Evolutionary conservation across 1,140 invertebrate species (phyloP), one percentile per base, ranked within the genome.

Genomic region (Coenobita brevimanus): DNA sequence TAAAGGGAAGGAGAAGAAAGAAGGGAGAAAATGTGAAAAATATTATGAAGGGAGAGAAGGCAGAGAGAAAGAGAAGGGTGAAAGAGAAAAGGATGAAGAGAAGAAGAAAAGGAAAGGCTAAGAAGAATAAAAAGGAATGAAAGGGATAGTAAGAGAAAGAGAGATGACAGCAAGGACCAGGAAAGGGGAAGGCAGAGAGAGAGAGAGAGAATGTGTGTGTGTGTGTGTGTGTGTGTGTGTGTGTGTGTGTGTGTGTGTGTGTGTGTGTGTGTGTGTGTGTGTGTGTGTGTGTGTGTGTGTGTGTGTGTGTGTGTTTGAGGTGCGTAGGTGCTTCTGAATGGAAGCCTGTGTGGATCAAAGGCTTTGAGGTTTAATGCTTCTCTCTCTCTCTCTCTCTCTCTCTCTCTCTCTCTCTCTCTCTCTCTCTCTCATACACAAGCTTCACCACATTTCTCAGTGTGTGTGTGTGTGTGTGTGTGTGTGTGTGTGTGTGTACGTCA

Each of bases 361-460:
- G 30, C 13, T 33, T 33, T 4, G 24, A 21, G 1, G 17, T 3
- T 73, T 6, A 73, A 3, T 0, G 17, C n/a, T 13, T 71, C 13
- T 4, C 69, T 4, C 69, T 4, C 69, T 71, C 69, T 71, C 69
- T 71, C 69, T 71, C 69, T 71, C 69, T 69, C 64, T 69, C 64
- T 69, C 64, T 69, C 64, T 79, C 38, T 79, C 38, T 46, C 43
- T 50, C 46, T 57, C 76, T 79, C 76, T 79, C 76, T 79, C 76
- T 79, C 76, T 79, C n/a, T n/a, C n/a, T n/a, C n/a, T n/a, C n/a
- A n/a, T n/a, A n/a, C n/a, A n/a, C n/a, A n/a, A n/a, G n/a, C 76
- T 79, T 27, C 57, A 41, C 10, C 76, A n/a, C n/a, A n/a, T n/a
- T n/a, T n/a, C n/a, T n/a, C n/a, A n/a, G n/a, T n/a, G n/a, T n/a